Evolutionary conservation across 64 coral and sea anemone species (phyloP).

Genomic region (Cladopsammia gracilis): DNA sequence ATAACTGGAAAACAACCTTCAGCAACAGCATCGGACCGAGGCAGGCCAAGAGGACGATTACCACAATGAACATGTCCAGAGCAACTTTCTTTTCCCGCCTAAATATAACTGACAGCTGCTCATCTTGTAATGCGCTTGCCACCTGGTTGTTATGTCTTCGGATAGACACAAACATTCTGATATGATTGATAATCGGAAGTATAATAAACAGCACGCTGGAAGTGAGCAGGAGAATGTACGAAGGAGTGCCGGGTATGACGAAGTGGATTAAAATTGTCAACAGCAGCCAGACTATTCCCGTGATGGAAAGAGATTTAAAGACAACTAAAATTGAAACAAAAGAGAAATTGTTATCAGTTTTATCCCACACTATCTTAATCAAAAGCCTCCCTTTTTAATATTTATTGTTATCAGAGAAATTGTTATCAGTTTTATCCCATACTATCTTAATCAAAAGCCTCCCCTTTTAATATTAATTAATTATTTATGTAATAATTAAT

Average conservation of each 20-base stretch:
- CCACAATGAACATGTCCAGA: neutral
- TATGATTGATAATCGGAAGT: neutral
- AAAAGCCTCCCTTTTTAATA: no score
- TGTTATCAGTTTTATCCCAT: no score
- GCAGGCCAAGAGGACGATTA: neutral
- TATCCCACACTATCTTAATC: no score
- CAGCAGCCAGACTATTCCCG: neutral
- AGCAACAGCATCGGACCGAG: neutral
- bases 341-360: neutral
- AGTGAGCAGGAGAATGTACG: neutral
- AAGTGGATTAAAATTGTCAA: neutral
- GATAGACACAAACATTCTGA: neutral
- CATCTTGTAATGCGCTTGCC: neutral
- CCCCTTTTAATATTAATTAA: no score
- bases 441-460: no score
- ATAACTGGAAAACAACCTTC: neutral
- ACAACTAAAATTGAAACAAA: neutral
- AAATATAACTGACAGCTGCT: neutral
- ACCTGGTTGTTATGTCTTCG: neutral
- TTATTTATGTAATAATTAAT: no score
- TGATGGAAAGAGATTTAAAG: neutral
- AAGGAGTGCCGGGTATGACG: neutral
- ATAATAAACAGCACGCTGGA: neutral
- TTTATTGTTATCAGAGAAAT: no score
- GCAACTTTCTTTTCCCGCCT: slow-evolving; percentile 16